phyloP scores from a whole-genome alignment of 1,140 invertebrate species.

The Sinella curviseta region DNA sequence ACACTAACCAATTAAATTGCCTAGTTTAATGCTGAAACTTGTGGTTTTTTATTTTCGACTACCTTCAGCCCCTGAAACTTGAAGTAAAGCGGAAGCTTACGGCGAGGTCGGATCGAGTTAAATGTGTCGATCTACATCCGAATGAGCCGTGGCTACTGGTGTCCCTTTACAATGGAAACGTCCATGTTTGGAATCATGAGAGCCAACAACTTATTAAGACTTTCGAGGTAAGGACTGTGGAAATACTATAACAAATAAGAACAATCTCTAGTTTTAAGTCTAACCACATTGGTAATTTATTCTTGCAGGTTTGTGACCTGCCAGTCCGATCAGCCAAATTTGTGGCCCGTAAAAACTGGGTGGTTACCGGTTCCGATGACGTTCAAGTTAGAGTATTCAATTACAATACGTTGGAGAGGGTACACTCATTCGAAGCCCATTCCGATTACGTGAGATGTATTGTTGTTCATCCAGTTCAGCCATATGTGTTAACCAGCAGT shows the following conservation, averaged over 20 bases:
- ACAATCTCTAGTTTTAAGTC: background rate
- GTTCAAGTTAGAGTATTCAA: constrained; percentile 96
- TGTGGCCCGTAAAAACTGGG: constrained; percentile 97
- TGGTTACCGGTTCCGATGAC: constrained; percentile 95
- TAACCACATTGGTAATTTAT: background rate
- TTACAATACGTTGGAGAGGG: constrained; percentile 95
- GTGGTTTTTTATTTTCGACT: background rate
- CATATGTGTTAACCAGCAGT: constrained; percentile 93
- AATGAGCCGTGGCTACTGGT: constrained; percentile 97
- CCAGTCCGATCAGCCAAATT: constrained; percentile 95
- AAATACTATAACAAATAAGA: background rate
- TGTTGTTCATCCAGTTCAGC: constrained; percentile 94
- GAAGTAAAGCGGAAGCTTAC: constrained; percentile 98
- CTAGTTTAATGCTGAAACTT: no score
- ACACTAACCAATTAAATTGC: no score
- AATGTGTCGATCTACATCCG: constrained; percentile 96
- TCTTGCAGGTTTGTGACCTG: constrained; percentile 79
- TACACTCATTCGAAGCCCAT: constrained; percentile 96
- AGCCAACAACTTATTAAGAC: constrained; percentile 89
- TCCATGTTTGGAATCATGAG: constrained; percentile 99
- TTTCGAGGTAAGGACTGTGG: constrained; percentile 68
- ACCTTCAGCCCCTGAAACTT: constrained; percentile 81
- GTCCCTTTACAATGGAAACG: constrained; percentile 96
- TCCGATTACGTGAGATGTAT: constrained; percentile 97
- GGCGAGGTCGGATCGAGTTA: constrained; percentile 95